Conservation (phyloP, 1,140 invertebrate genomes). For the Saccostrea cuccullata region DNA sequence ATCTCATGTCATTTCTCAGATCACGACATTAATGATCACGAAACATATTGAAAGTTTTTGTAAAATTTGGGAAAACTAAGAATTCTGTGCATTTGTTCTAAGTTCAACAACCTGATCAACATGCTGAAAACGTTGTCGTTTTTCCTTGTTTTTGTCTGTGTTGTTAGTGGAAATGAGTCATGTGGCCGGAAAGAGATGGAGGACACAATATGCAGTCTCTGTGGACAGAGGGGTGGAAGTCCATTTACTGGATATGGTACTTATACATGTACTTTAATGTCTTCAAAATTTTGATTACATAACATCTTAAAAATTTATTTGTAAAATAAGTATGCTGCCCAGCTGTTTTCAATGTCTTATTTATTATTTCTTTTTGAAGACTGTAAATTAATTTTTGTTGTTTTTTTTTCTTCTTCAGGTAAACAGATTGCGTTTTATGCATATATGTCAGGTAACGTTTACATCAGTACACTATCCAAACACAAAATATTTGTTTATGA, state of each 20-base stretch:
- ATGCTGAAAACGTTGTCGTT: background rate
- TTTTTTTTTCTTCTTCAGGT: background rate
- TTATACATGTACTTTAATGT: background rate
- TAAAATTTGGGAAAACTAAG: too few species aligned
- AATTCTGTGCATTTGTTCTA: too few species aligned
- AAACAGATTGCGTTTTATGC: conserved; percentile 12
- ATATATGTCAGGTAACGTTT: background rate
- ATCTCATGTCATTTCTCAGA: too few species aligned
- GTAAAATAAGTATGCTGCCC: too few species aligned
- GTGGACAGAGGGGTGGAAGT: background rate
- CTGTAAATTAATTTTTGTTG: too few species aligned
- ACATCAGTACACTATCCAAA: background rate
- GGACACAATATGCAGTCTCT: background rate
- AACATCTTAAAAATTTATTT: too few species aligned
- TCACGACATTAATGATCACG: too few species aligned
- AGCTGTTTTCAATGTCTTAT: too few species aligned
- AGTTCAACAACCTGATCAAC: too few species aligned
- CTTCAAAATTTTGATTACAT: too few species aligned
- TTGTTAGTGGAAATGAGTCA: background rate
- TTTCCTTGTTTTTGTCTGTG: background rate
- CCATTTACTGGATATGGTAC: background rate
- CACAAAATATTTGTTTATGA: conserved; percentile 48
- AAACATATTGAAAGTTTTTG: too few species aligned
- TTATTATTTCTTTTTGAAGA: too few species aligned
- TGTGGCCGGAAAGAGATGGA: background rate